Percentiles rank a stretch among this genome's conserved stretches.
phyloP scores from a whole-genome alignment of 2,888 invertebrate species.

The Orthonevra nobilis region DNA sequence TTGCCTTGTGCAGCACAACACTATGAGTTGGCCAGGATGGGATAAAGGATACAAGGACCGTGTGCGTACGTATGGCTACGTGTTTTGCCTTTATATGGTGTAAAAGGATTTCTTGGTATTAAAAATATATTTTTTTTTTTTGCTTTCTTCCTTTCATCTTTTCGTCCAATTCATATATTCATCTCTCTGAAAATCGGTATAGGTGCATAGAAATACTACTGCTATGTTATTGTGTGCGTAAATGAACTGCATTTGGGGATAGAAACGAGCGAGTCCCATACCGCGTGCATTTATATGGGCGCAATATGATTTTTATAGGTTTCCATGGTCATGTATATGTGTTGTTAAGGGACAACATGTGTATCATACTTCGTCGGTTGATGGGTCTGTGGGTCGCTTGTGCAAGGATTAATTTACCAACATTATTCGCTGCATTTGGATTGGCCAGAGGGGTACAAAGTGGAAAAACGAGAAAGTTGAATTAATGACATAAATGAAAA shows the following conservation, averaged over 20 bases:
- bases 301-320: conserved; percentile 64
- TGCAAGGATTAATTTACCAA: conserved; percentile 44
- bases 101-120: conserved; percentile 63
- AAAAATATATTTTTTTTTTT: conserved; percentile 25
- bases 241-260: background rate
- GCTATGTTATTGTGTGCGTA: background rate
- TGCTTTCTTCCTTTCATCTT: conserved; percentile 14
- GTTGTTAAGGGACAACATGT: conserved; percentile 33
- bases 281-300: conserved; percentile 54
- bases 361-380: conserved; percentile 20
- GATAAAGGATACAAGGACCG: conserved; percentile 16
- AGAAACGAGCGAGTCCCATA: conserved; percentile 23
- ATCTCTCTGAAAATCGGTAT: conserved; percentile 9
- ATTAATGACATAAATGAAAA: conserved; percentile 75
- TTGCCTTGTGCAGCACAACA: conserved; percentile 1
- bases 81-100: conserved; percentile 58
- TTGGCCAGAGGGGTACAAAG: conserved; percentile 69
- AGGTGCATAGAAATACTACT: no score
- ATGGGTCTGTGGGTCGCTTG: conserved; percentile 18
- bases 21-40: conserved; percentile 12
- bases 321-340: conserved; percentile 40
- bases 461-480: conserved; percentile 73
- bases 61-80: conserved; percentile 50
- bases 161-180: conserved; percentile 57
- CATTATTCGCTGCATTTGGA: conserved; percentile 25